Conservation (phyloP, 2,113 vertebrate genomes). For the Centrocercus urophasianus region DNA sequence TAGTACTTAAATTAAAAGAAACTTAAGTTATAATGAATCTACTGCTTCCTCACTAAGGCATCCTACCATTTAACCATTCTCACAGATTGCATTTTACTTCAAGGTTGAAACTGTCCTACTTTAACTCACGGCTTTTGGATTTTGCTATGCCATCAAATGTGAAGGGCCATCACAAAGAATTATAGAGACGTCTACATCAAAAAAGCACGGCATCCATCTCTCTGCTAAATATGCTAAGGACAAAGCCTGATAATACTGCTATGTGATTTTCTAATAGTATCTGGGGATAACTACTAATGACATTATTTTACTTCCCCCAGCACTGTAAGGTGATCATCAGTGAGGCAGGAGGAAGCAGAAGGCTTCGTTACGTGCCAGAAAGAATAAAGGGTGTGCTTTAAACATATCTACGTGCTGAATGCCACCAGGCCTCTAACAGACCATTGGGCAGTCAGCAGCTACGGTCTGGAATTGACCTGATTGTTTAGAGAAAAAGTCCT, state of each 20-base stretch:
- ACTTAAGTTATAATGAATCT: background rate
- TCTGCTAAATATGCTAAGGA: background rate
- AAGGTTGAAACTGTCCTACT: background rate
- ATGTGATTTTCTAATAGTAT: background rate
- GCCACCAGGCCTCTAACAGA: constrained; percentile 12
- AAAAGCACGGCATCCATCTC: background rate
- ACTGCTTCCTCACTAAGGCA: background rate
- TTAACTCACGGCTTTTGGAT: background rate
- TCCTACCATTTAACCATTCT: background rate
- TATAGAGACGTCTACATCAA: background rate
- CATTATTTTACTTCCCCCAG: background rate
- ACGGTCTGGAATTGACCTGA: background rate
- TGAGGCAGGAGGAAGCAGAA: constrained; percentile 23
- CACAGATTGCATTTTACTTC: background rate
- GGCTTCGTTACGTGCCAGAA: background rate
- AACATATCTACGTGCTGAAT: constrained; percentile 4
- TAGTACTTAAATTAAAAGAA: background rate
- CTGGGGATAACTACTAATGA: background rate
- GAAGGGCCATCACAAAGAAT: background rate
- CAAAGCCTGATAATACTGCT: background rate
- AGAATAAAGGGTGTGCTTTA: constrained; percentile 21
- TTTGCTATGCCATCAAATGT: background rate
- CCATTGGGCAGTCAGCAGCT: constrained; percentile 35
- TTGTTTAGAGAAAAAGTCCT: background rate
- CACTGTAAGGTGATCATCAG: background rate